Conservation (phyloP, 2,888 invertebrate species). For the Dynastes hyllus region DNA sequence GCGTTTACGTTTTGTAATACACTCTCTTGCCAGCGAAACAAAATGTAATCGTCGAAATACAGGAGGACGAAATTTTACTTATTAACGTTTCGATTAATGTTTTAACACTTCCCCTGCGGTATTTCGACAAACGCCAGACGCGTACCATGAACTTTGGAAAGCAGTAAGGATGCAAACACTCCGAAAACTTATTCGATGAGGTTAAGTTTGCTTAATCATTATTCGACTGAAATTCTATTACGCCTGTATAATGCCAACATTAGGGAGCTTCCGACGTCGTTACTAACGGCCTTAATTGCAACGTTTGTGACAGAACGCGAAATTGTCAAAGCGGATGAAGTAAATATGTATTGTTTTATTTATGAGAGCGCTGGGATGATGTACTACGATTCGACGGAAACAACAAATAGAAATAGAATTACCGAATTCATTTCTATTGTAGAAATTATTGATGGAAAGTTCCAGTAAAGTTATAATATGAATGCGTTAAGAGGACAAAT, state of each 20-base stretch:
- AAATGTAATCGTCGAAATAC: constrained; percentile 49
- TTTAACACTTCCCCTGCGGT: constrained; percentile 50
- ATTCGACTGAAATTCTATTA: constrained; percentile 26
- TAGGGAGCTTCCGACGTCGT: background rate
- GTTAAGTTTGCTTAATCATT: constrained; percentile 29
- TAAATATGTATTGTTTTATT: background rate
- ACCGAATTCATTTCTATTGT: background rate
- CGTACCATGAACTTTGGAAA: background rate
- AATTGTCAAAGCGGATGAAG: background rate
- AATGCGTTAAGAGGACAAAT: too few species aligned
- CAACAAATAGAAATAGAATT: background rate
- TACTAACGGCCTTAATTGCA: background rate
- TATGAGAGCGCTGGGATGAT: background rate
- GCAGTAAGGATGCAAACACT: constrained; percentile 10
- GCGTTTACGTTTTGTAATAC: constrained; percentile 38
- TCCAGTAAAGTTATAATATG: too few species aligned
- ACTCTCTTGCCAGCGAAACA: constrained; percentile 34
- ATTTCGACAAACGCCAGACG: background rate
- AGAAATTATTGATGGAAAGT: too few species aligned
- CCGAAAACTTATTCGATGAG: constrained; percentile 31
- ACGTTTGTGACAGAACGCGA: background rate
- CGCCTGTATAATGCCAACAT: background rate
- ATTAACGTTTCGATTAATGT: constrained; percentile 56
- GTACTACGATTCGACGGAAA: background rate
- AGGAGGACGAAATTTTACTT: constrained; percentile 56